A percentile compares a stretch with the other conserved stretches of the same genome.
phyloP scores from a whole-genome alignment of 2,113 vertebrate genomes.

The Dicrurus megarhynchus region DNA sequence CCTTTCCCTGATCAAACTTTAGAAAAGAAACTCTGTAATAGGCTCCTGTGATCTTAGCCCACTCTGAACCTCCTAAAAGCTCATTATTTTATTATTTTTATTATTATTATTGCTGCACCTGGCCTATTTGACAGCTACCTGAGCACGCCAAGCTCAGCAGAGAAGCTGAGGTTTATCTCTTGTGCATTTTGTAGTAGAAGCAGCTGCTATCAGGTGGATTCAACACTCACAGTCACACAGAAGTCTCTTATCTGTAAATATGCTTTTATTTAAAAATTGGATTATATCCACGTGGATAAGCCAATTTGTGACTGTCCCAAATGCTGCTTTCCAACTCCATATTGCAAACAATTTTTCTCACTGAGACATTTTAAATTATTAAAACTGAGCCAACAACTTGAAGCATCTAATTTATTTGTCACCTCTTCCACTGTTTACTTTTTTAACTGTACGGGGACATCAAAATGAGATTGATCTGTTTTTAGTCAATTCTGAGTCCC shows the following conservation, averaged over 20 bases:
- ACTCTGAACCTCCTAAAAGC: not conserved
- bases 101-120: not conserved
- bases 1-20: not conserved
- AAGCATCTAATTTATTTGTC: conserved; percentile 19
- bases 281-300: not conserved
- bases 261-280: not conserved
- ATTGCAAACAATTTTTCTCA: not conserved
- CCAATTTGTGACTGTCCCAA: not conserved
- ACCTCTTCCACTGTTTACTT: not conserved
- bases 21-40: not conserved
- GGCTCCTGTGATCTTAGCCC: not conserved
- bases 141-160: not conserved
- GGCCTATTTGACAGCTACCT: not conserved
- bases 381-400: conserved; percentile 3
- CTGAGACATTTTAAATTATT: conserved; percentile 14
- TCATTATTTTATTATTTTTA: not conserved
- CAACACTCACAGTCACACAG: not conserved
- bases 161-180: not conserved
- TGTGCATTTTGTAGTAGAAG: not conserved
- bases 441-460: not conserved
- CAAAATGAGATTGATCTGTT: not conserved
- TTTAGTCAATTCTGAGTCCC: not conserved
- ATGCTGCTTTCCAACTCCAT: not conserved
- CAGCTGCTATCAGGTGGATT: not conserved
- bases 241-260: not conserved